Base-by-base conservation (phyloP, 1,140 invertebrate genomes). In the Panonychus citri region DNA sequence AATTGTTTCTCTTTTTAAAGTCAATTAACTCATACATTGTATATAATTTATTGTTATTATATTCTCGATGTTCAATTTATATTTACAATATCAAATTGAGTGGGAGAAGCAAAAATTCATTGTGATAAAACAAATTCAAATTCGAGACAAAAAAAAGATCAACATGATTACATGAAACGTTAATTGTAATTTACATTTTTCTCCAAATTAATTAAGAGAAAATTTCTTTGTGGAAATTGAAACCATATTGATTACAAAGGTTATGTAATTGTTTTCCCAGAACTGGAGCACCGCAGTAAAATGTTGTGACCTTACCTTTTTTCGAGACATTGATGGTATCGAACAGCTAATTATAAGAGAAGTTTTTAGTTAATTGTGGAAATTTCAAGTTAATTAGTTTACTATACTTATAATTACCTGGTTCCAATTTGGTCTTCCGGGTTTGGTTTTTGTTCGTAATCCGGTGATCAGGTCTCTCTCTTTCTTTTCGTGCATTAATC, bases 361-460 rank as follows among this genome's bases (percentile, higher is more conserved):
- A 26, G 2, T 8, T 37, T n/a, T 53, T 25, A 37, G 17, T 37
- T 53, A 53, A 17, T n/a, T 39, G 13, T 51, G 2, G 7, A 24
- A 25, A 10, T 51, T 3, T 3, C 10, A 26, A 21, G 12, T 51
- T 57, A 54, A 57, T 40, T 50, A 19, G 15, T 54, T 25, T 15
- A 21, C 13, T 40, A 3, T 10, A 52, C 26, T 24, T 12, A 61
- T 50, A 64, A n/a, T 3, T 46, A 70, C 73, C 69, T 88, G 85
- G 66, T 90, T 82, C 87, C 89, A 96, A 67, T 94, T 88, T 1
- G 91, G 91, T 58, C 90, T 71, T 0, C 90, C 90, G 0, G 88
- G 86, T 67, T 87, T 89, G 65, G 82, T 93, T 59, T 87, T 74
- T 0, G 88, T 94, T 69, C 90, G 90, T 26, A 95, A 71, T 3